Evolutionary conservation across 2,888 invertebrate genomes (phyloP).

Genomic region (Hypselothyrea guttata): DNA sequence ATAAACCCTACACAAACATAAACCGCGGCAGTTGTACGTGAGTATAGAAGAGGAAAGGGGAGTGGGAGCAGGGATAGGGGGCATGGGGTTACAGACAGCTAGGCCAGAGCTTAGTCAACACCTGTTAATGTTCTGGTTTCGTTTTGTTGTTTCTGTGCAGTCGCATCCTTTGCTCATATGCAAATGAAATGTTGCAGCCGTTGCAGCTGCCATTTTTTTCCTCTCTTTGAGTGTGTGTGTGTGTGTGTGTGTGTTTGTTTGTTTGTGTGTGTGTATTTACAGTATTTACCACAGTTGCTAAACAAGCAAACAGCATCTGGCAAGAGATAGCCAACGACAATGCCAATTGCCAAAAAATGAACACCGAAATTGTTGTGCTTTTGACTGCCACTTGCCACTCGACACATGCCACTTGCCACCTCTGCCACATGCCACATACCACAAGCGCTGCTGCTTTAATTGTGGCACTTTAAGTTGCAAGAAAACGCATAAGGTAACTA

Average conservation of each 20-base stretch:
- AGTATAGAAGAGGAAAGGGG: not conserved
- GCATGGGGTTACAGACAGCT: slow-evolving; percentile 11
- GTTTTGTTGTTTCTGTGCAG: slow-evolving; percentile 19
- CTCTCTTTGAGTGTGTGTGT: not conserved
- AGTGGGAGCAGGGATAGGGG: slow-evolving; percentile 4
- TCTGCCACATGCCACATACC: slow-evolving; percentile 7
- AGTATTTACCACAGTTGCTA: slow-evolving; percentile 55
- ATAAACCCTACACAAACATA: slow-evolving; percentile 13
- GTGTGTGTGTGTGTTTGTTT: not conserved
- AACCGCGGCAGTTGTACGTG: too few species aligned
- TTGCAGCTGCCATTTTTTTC: slow-evolving; percentile 21
- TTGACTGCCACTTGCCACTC: slow-evolving; percentile 8
- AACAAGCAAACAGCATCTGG: slow-evolving; percentile 63
- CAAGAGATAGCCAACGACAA: slow-evolving; percentile 57
- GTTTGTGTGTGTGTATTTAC: slow-evolving; percentile 24
- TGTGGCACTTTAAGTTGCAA: slow-evolving; percentile 1
- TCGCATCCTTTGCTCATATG: slow-evolving; percentile 45
- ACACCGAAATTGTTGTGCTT: slow-evolving; percentile 18
- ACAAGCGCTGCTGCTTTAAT: slow-evolving; percentile 29
- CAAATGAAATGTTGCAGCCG: slow-evolving; percentile 63
- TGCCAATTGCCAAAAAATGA: slow-evolving; percentile 35
- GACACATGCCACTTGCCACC: not conserved
- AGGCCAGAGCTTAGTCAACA: slow-evolving; percentile 71
- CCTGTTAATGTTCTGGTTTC: slow-evolving; percentile 70
- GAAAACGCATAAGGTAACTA: too few species aligned